Base-by-base conservation (phyloP, 2,888 invertebrate species). In the Plusia festucae region DNA sequence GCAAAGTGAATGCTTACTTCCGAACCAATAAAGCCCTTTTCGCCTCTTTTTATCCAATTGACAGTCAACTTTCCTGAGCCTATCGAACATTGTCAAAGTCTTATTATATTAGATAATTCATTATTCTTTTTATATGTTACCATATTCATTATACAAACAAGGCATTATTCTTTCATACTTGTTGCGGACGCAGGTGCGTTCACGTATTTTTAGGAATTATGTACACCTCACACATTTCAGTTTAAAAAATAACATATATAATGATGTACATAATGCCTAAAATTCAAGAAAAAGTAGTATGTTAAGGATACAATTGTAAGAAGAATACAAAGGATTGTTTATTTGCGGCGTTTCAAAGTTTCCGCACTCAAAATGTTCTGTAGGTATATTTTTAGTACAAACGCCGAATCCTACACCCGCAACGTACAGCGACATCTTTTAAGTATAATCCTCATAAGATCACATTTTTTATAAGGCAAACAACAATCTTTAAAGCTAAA, bases 391-490 rank as follows among this genome's bases (percentile, higher is more conserved):
- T n/a, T 18, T 6, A n/a, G 8, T 52, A 22, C 64, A 71, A 68
- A 66, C 73, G 66, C 63, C 67, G 60, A 60, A 5, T 65, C 73
- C 85, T 85, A 84, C 88, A 87, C 70, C 79, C 85, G 85, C 90
- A 84, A 82, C 86, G 79, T 72, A 82, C 85, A 83, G 85, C 85
- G 85, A 89, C 88, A 90, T 87, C 92, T 89, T 90, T 93, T 88
- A 89, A 91, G 91, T 93, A 93, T 91, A 94, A 90, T 90, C 92
- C 90, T 94, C 94, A 93, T 93, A 94, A 94, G 93, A 95, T 94
- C 95, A 95, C 94, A 94, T 93, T 95, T 91, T 90, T 90, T 91
- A 91, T 94, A 95, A 95, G 95, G 94, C 95, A 94, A 94, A 95
- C 94, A 94, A 95, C 94, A 94, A 94, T 94, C 82, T 90, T 94